A percentile compares a stretch with the other conserved stretches of the same genome.
Conservation (phyloP, 2,888 invertebrate genomes). For the Anaspis maculata region DNA sequence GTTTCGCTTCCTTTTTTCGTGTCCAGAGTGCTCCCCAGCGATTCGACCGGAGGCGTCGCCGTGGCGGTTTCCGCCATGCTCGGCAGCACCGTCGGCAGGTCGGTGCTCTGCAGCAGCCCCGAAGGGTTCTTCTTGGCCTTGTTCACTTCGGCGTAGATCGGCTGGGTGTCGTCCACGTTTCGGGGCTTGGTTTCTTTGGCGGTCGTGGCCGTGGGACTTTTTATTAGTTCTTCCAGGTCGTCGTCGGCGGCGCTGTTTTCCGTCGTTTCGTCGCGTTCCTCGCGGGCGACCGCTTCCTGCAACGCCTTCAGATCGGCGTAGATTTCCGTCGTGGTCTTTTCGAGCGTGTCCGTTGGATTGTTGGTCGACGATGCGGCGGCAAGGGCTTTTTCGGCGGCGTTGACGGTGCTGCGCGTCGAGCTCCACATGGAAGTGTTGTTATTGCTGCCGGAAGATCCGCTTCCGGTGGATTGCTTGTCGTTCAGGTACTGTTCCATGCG, state of each 20-base stretch:
- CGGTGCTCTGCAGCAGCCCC: too few relatives aligned
- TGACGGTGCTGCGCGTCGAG: too few relatives aligned
- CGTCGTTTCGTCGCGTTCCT: slow-evolving; percentile 26
- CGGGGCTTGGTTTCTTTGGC: not conserved
- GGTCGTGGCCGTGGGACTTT: slow-evolving; percentile 22
- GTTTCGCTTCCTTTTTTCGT: slow-evolving; percentile 12
- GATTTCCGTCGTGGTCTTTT: slow-evolving; percentile 37
- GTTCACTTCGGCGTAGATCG: slow-evolving; percentile 35
- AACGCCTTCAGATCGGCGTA: slow-evolving; percentile 38
- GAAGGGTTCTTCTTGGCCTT: slow-evolving; percentile 31
- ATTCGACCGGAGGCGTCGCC: too few relatives aligned
- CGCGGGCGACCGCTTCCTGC: slow-evolving; percentile 20
- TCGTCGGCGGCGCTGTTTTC: slow-evolving; percentile 27
- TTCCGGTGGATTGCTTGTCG: slow-evolving; percentile 38
- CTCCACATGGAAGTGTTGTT: too few relatives aligned
- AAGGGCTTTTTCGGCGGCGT: too few relatives aligned
- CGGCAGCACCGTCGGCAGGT: slow-evolving; percentile 9
- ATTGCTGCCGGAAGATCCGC: too few relatives aligned
- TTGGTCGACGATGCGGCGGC: too few relatives aligned
- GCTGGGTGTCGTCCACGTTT: slow-evolving; percentile 23
- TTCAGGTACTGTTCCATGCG: slow-evolving; percentile 55
- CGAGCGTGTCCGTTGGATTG: too few relatives aligned
- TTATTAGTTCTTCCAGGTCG: slow-evolving; percentile 28
- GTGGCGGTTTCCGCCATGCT: slow-evolving; percentile 8
- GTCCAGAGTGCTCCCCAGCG: slow-evolving; percentile 10